phyloP scores from a whole-genome alignment of 2,888 invertebrate genomes.

The Blomia tropicalis region DNA sequence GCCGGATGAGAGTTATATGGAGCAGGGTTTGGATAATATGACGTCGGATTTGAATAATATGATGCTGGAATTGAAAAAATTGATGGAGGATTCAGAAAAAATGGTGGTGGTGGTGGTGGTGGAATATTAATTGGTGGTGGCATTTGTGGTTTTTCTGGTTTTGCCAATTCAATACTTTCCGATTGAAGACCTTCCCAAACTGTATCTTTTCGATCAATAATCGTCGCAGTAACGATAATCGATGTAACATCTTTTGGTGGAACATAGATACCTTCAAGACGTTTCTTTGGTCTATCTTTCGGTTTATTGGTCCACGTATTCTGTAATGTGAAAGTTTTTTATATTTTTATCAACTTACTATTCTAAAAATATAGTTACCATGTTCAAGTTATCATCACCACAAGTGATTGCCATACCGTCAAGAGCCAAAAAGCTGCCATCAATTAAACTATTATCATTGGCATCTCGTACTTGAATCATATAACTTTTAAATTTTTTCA shows the following conservation, averaged over 20 bases:
- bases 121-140: neutral
- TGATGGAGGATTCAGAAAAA: neutral
- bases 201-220: neutral
- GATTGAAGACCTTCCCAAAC: neutral
- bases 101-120: neutral
- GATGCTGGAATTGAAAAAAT: too few relatives aligned
- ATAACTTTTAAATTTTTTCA: slow-evolving; percentile 2
- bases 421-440: neutral
- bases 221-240: neutral
- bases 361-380: neutral
- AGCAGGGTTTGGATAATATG: too few relatives aligned
- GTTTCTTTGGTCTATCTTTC: neutral
- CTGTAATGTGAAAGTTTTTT: neutral
- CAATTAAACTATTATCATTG: neutral
- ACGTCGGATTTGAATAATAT: too few relatives aligned
- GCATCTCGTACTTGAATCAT: slow-evolving; percentile 11
- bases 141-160: neutral
- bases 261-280: neutral
- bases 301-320: slow-evolving; percentile 4
- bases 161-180: neutral
- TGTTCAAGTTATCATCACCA: neutral
- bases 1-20: too few relatives aligned
- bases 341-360: neutral
- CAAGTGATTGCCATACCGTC: neutral
- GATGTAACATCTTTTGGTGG: neutral